A percentile compares a stretch with the other conserved stretches of the same genome.
Conservation (phyloP, 2,888 invertebrate genomes). For the Mesochorus sp. region DNA sequence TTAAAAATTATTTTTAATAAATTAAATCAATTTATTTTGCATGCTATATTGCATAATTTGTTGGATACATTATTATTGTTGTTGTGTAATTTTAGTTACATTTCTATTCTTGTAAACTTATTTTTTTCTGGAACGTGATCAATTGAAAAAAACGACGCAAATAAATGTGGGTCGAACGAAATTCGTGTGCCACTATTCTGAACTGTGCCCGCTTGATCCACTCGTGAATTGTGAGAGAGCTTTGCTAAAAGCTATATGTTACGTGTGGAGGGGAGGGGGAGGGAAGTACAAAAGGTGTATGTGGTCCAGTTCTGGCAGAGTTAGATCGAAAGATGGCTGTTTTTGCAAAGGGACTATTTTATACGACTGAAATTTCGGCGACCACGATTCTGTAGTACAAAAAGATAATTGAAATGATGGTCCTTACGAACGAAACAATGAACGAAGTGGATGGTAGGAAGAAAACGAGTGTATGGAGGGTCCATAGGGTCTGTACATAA, state of each 20-base stretch:
- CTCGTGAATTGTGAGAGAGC: background rate
- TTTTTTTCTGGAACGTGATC: background rate
- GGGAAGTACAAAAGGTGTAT: background rate
- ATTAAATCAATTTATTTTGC: no score
- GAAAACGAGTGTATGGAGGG: no score
- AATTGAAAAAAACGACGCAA: background rate
- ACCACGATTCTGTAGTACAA: background rate
- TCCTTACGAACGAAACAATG: no score
- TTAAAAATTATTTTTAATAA: no score
- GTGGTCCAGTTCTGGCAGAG: background rate
- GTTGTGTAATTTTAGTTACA: no score
- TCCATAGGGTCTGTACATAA: no score
- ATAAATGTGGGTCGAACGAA: background rate
- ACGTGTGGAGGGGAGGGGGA: background rate
- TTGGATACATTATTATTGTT: background rate
- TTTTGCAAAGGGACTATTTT: background rate
- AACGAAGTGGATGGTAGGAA: no score
- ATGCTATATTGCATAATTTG: no score
- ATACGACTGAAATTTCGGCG: background rate
- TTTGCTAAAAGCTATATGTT: background rate
- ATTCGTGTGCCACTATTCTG: background rate
- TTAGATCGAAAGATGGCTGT: background rate
- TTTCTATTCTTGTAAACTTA: no score
- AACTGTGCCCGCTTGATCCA: background rate
- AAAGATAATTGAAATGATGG: no score